Conservation (phyloP, 1,140 invertebrate species). For the Grapholita molesta region DNA sequence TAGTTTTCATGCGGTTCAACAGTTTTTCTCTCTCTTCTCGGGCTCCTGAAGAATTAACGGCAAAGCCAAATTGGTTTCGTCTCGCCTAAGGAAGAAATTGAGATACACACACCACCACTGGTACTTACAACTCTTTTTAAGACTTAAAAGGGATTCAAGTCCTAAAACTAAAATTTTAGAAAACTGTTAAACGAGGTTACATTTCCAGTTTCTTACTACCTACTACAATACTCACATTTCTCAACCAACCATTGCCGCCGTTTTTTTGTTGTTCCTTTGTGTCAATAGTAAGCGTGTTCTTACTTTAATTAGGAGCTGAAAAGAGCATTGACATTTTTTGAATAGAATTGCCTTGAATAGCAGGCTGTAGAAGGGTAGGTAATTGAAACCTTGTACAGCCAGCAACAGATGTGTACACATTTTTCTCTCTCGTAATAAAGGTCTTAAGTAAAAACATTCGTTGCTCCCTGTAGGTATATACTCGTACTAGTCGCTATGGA, state of each 20-base stretch:
- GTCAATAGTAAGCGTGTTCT: background rate
- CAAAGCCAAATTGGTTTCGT: too few relatives aligned
- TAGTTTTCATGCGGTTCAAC: too few relatives aligned
- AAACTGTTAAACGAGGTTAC: too few relatives aligned
- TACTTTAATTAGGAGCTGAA: constrained; percentile 1
- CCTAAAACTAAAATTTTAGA: too few relatives aligned
- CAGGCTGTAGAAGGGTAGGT: background rate
- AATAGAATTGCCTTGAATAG: constrained; percentile 8
- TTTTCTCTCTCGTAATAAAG: background rate
- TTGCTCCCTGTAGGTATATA: background rate
- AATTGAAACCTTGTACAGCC: background rate
- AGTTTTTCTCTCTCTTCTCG: too few relatives aligned
- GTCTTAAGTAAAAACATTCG: too few relatives aligned
- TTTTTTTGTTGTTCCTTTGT: background rate
- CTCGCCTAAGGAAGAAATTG: too few relatives aligned
- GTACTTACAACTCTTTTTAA: too few relatives aligned
- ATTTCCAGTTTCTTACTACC: too few relatives aligned
- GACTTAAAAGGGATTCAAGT: too few relatives aligned
- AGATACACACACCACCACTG: too few relatives aligned
- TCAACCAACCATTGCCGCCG: background rate
- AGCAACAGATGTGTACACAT: background rate
- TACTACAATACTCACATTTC: background rate
- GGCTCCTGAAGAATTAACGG: too few relatives aligned
- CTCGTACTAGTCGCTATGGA: background rate
- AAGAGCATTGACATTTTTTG: constrained; percentile 11